A percentile compares a stretch with the other conserved stretches of the same genome.
These are phyloP conservation scores for Stichodactyla helianthus DNA, from an alignment of 64 coral and sea anemone species.

Conservation along the genomic window DNA sequence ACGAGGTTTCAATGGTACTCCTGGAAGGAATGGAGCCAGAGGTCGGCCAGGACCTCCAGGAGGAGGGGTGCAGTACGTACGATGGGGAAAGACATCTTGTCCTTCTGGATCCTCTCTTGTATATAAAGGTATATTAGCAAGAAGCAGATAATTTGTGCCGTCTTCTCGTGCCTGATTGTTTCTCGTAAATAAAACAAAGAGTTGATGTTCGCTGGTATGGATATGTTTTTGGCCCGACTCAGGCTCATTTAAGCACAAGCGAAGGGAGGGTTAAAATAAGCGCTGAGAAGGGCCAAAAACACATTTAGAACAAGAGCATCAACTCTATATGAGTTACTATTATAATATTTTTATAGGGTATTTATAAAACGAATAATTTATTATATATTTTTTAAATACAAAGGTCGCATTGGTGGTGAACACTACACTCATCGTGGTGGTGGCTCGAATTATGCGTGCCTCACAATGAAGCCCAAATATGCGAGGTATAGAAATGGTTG, in stretches of 20 bases:
- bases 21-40: slow-evolving; percentile 4
- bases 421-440: slow-evolving; percentile 36
- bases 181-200: too few species aligned
- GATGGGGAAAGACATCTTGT: slow-evolving; percentile 64
- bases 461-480: slow-evolving; percentile 33
- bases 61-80: slow-evolving; percentile 41
- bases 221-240: too few species aligned
- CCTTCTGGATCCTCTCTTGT: slow-evolving; percentile 26
- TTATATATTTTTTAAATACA: not conserved
- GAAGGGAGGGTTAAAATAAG: too few species aligned
- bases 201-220: too few species aligned
- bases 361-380: too few species aligned
- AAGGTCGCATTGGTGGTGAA: slow-evolving; percentile 35
- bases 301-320: too few species aligned
- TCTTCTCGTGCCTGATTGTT: not conserved
- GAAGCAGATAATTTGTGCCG: not conserved
- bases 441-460: slow-evolving; percentile 40
- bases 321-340: too few species aligned
- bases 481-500: not conserved
- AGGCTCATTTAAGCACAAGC: too few species aligned
- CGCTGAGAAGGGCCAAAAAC: too few species aligned
- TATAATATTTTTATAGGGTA: too few species aligned
- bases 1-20: slow-evolving; percentile 6
- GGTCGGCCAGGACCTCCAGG: slow-evolving; percentile 19
- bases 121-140: slow-evolving; percentile 39